phyloP scores from a whole-genome alignment of 92 coral and sea anemone species.

The Porites lobata region DNA sequence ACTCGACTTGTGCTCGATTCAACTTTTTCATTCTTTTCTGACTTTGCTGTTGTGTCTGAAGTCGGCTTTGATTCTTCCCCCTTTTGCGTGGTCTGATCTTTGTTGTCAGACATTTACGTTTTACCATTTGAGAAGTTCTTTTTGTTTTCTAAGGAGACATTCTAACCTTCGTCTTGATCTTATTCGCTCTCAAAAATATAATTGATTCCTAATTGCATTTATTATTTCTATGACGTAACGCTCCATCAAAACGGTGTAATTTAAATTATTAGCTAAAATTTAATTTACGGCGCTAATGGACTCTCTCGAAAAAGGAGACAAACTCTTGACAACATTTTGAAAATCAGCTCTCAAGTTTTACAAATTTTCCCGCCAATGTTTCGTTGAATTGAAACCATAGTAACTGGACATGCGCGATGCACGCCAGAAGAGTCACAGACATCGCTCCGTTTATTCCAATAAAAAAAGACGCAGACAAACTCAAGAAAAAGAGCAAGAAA shows the following conservation, averaged over 20 bases:
- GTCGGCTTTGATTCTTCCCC: slow-evolving; percentile 11
- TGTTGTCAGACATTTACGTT: slow-evolving; percentile 35
- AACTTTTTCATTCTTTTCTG: slow-evolving; percentile 39
- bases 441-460: slow-evolving; percentile 49
- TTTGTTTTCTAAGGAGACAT: slow-evolving; percentile 2
- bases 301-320: background rate
- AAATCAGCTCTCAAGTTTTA: background rate
- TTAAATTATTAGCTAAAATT: background rate
- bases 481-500: slow-evolving; percentile 28
- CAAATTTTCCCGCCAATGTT: background rate
- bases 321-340: background rate
- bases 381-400: slow-evolving; percentile 73
- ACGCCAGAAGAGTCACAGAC: slow-evolving; percentile 79
- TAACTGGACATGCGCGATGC: slow-evolving; percentile 84
- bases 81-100: slow-evolving; percentile 24
- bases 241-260: background rate
- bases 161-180: slow-evolving; percentile 1
- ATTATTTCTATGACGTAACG: slow-evolving; percentile 22
- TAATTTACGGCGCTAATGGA: background rate
- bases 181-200: slow-evolving; percentile 3
- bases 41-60: slow-evolving; percentile 1
- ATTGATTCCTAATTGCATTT: background rate
- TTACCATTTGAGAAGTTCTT: slow-evolving; percentile 11
- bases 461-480: slow-evolving; percentile 13
- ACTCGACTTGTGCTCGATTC: slow-evolving; percentile 18